These are phyloP conservation scores for Ochotona princeps DNA, from an alignment of 2,113 vertebrate species.

Conservation along the genomic window DNA sequence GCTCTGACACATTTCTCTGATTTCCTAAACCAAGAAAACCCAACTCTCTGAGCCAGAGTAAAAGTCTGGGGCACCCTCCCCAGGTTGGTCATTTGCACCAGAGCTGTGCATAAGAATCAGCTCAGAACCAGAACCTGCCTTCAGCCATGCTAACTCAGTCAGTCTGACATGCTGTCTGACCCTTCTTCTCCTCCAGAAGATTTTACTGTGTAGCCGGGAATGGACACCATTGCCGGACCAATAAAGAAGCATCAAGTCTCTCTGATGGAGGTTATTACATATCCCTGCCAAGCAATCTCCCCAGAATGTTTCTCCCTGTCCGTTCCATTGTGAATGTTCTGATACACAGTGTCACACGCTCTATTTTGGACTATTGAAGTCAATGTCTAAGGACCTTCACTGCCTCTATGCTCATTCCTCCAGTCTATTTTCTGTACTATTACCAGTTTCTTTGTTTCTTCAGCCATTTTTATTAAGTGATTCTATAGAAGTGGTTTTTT, in stretches of 20 bases:
- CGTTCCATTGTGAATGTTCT: neutral
- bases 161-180: neutral
- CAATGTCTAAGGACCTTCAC: neutral
- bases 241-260: neutral
- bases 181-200: neutral
- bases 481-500: too few species aligned
- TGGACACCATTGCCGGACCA: neutral
- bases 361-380: neutral
- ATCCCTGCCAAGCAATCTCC: neutral
- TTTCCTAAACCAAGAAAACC: neutral
- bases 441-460: neutral
- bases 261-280: neutral
- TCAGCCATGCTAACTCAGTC: neutral
- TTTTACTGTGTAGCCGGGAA: neutral
- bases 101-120: neutral
- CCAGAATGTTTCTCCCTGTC: neutral
- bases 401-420: neutral
- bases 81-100: neutral
- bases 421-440: neutral
- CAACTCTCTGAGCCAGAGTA: neutral
- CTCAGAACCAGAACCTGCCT: neutral
- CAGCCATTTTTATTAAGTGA: too few species aligned
- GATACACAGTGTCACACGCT: neutral
- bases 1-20: neutral
- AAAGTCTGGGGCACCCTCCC: neutral